phyloP scores from a whole-genome alignment of 2,113 vertebrate genomes.

The Puffinus mauretanicus region DNA sequence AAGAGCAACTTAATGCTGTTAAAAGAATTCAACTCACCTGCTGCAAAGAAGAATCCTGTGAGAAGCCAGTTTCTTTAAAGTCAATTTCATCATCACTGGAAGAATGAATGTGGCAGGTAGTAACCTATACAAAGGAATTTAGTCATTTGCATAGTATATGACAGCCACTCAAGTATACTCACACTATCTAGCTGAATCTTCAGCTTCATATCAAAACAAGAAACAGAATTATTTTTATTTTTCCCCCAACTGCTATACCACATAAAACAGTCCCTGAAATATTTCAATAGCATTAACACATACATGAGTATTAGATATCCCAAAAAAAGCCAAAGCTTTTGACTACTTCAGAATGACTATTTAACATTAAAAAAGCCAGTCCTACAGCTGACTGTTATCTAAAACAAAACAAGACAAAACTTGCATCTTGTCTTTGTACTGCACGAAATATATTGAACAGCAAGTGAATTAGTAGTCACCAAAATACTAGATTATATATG shows the following conservation, averaged over 20 bases:
- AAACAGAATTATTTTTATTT: neutral
- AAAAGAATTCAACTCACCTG: conserved; percentile 84
- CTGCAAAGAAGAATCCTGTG: conserved; percentile 97
- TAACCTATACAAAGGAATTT: conserved; percentile 80
- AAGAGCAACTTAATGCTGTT: neutral
- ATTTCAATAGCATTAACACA: neutral
- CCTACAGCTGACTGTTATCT: neutral
- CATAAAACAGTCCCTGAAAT: neutral
- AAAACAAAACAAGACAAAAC: neutral
- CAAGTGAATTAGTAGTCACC: neutral
- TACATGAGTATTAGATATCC: neutral
- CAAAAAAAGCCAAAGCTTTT: neutral
- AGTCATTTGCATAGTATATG: neutral
- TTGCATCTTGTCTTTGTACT: neutral
- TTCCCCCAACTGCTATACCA: neutral
- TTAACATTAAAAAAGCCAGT: neutral
- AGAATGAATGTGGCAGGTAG: conserved; percentile 97
- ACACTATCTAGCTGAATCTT: conserved; percentile 2
- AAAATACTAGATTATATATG: neutral
- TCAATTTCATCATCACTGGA: conserved; percentile 98
- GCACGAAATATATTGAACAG: neutral
- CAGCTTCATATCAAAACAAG: neutral
- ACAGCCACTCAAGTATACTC: neutral
- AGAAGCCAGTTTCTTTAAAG: conserved; percentile 97
- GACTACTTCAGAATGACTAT: neutral